Conservation (phyloP, 2,113 vertebrate genomes). For the Salvelinus alpinus region DNA sequence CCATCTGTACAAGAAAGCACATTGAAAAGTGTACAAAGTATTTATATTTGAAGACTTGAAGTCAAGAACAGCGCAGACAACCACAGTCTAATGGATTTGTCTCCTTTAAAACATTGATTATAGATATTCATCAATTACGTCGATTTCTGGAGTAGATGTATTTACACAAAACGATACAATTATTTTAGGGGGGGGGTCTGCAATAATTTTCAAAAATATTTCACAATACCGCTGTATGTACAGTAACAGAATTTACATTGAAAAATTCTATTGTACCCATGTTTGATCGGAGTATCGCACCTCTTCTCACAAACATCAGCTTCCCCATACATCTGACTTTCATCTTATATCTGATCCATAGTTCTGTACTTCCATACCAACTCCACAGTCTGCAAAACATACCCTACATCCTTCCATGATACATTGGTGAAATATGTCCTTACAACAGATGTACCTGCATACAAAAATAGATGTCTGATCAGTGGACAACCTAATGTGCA, state of each 20-base stretch:
- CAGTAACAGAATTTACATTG: conserved; percentile 82
- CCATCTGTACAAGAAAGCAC: conserved; percentile 97
- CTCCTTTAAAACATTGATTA: conserved; percentile 91
- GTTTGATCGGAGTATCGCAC: conserved; percentile 61
- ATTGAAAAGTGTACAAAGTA: conserved; percentile 92
- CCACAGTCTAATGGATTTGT: conserved; percentile 96
- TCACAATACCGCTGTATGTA: conserved; percentile 78
- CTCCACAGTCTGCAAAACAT: conserved; percentile 38
- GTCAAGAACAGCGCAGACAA: conserved; percentile 83
- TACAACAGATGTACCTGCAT: conserved; percentile 72
- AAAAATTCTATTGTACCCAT: conserved; percentile 76
- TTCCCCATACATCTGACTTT: not conserved
- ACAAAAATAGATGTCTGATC: conserved; percentile 77
- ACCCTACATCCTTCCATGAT: conserved; percentile 45
- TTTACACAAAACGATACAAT: conserved; percentile 91
- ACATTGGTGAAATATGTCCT: conserved; percentile 57
- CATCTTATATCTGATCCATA: not conserved
- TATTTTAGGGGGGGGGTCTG: conserved; percentile 59
- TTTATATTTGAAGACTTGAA: conserved; percentile 82
- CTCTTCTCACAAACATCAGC: conserved; percentile 37
- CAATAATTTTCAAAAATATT: conserved; percentile 77
- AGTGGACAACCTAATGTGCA: conserved; percentile 72
- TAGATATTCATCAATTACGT: conserved; percentile 87
- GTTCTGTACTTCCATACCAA: conserved; percentile 36
- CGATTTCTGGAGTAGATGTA: conserved; percentile 89